Evolutionary conservation across 2,797 vertebrate species (phyloP).

Genomic region (Malacoraja senta): DNA sequence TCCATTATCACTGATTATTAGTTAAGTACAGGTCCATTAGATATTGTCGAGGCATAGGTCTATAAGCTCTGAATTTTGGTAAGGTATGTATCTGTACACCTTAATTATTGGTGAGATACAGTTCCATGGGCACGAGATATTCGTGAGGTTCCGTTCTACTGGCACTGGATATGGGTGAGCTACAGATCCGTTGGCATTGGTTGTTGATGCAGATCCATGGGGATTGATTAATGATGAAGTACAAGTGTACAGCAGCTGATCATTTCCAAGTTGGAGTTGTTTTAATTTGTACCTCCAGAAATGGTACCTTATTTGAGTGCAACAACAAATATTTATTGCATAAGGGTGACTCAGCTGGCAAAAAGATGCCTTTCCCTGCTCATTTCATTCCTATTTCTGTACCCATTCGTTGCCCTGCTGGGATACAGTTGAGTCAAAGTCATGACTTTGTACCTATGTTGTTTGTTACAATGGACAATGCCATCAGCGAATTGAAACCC

Average conservation of each 20-base stretch:
- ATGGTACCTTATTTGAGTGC: not conserved
- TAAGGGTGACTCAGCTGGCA: too few relatives aligned
- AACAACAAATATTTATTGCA: not conserved
- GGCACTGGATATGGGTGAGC: too few relatives aligned
- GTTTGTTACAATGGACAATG: not conserved
- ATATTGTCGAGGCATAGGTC: too few relatives aligned
- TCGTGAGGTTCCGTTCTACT: too few relatives aligned
- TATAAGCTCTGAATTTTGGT: too few relatives aligned
- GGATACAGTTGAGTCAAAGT: not conserved
- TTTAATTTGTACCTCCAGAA: not conserved
- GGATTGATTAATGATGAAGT: not conserved
- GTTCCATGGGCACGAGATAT: too few relatives aligned
- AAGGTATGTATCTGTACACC: too few relatives aligned
- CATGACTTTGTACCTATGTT: not conserved
- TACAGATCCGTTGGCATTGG: not conserved
- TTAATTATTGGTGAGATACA: too few relatives aligned
- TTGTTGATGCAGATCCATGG: not conserved
- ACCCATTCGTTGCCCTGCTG: not conserved
- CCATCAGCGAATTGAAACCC: not conserved
- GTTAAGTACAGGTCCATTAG: too few relatives aligned
- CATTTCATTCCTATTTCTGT: not conserved
- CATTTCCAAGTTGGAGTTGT: not conserved
- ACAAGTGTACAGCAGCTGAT: not conserved
- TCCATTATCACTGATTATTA: too few relatives aligned
- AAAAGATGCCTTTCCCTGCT: not conserved